Conservation (phyloP, 2,113 vertebrate genomes). For the Tenrec ecaudatus region DNA sequence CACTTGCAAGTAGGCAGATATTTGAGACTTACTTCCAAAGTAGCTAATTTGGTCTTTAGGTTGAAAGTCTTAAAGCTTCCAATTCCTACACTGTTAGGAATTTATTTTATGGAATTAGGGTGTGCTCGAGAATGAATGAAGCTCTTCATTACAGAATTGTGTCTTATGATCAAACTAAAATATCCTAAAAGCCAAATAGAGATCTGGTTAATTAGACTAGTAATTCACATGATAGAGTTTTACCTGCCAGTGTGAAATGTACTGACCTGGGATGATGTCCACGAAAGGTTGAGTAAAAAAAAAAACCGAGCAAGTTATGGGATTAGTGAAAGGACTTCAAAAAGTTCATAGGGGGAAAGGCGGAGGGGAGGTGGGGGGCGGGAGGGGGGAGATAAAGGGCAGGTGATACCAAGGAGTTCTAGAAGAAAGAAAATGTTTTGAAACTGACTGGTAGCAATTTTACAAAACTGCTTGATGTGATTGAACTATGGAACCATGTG, state of each 20-base stretch:
- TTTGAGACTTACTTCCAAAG: background rate
- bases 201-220: background rate
- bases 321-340: no score
- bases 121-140: slow-evolving; percentile 27
- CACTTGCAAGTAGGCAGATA: background rate
- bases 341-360: no score
- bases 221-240: background rate
- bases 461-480: no score
- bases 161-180: slow-evolving; percentile 47
- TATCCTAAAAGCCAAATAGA: background rate
- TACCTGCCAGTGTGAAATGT: slow-evolving; percentile 24
- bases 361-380: no score
- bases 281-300: background rate
- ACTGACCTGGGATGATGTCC: background rate
- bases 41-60: background rate
- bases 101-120: slow-evolving; percentile 15
- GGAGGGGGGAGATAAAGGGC: no score
- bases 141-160: background rate
- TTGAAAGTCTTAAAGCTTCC: slow-evolving; percentile 37
- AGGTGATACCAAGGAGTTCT: no score
- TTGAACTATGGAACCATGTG: no score
- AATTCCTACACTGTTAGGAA: background rate
- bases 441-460: no score
- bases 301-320: background rate
- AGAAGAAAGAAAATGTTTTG: no score